Conservation (phyloP, 2,888 invertebrate genomes). For the Agriotes lineatus region DNA sequence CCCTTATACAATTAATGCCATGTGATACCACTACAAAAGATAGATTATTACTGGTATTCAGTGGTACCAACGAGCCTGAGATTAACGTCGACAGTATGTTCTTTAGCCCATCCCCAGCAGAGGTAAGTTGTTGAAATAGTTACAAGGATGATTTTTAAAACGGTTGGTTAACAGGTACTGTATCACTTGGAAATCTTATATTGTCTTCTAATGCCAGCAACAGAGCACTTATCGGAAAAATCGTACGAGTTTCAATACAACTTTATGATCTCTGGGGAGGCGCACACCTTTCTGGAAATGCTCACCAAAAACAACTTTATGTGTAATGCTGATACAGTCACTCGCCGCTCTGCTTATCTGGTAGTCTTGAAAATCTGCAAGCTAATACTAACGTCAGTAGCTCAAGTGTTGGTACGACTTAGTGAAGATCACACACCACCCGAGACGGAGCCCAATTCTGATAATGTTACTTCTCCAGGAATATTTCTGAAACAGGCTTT, state of each 20-base stretch:
- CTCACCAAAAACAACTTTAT: conserved; percentile 88
- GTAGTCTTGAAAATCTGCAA: conserved; percentile 91
- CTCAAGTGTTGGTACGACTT: conserved; percentile 77
- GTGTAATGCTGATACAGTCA: conserved; percentile 80
- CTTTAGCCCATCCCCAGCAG: conserved; percentile 79
- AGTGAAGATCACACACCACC: conserved; percentile 64
- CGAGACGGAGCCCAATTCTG: conserved; percentile 59
- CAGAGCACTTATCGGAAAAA: conserved; percentile 80
- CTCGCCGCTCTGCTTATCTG: conserved; percentile 82
- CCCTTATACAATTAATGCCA: conserved; percentile 84
- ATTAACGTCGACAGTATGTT: conserved; percentile 74
- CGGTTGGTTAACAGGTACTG: conserved; percentile 72
- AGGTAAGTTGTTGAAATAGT: conserved; percentile 67
- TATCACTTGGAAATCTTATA: conserved; percentile 78
- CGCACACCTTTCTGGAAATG: conserved; percentile 81
- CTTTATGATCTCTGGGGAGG: conserved; percentile 76
- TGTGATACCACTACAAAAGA: conserved; percentile 71
- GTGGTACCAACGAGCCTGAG: conserved; percentile 61
- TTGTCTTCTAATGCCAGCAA: conserved; percentile 91
- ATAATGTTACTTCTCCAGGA: conserved; percentile 64
- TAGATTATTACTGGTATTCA: conserved; percentile 71
- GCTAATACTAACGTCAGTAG: conserved; percentile 88
- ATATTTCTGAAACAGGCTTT: conserved; percentile 83
- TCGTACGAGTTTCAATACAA: conserved; percentile 78
- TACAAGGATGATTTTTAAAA: background rate